phyloP scores from a whole-genome alignment of 92 coral and sea anemone species.

The Umimayanthus kanabou region DNA sequence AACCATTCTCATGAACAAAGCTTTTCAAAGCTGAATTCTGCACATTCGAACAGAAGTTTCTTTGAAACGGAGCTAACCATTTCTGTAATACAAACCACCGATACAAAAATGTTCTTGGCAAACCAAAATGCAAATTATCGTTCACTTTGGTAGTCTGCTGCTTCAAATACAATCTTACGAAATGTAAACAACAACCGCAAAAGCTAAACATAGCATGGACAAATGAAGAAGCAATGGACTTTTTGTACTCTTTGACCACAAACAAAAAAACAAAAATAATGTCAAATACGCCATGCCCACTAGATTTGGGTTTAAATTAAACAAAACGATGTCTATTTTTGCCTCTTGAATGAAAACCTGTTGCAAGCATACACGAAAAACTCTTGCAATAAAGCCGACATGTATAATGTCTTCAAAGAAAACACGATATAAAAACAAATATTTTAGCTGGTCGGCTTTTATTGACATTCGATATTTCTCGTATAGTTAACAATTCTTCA shows the following conservation, averaged over 20 bases:
- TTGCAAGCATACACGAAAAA: no score
- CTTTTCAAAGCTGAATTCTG: background rate
- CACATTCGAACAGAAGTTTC: background rate
- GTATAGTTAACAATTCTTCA: background rate
- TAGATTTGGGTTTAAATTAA: no score
- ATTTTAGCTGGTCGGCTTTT: background rate
- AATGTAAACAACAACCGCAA: slow-evolving; percentile 32
- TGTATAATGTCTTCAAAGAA: no score
- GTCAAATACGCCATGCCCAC: no score
- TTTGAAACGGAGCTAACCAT: background rate
- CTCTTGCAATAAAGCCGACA: no score
- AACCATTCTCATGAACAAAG: background rate
- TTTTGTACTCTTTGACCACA: background rate
- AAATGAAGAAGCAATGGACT: background rate
- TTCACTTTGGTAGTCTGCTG: background rate
- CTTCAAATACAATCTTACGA: background rate
- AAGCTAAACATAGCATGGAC: background rate
- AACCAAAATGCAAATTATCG: slow-evolving; percentile 25
- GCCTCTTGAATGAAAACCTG: no score
- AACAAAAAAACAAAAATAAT: no score
- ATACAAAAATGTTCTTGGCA: background rate
- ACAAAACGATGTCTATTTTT: no score
- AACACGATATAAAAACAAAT: no score
- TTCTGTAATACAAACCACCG: background rate
- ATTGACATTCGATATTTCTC: background rate